Base-by-base conservation (phyloP, 2,113 vertebrate genomes). In the Xerus inauris region DNA sequence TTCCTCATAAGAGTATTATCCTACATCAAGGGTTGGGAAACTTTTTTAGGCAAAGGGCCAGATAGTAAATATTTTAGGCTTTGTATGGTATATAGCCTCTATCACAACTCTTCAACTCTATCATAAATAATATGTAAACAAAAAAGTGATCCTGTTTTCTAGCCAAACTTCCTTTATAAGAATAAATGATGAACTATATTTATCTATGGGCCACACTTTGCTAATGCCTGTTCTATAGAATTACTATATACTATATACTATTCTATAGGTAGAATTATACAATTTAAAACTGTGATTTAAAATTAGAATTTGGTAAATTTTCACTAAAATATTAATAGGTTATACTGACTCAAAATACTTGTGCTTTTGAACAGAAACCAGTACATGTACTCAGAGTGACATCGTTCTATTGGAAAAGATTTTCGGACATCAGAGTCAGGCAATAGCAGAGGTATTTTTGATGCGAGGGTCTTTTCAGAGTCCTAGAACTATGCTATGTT, bases 231-330 rank as follows among this genome's bases (percentile, higher is more conserved):
- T 49, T 86, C 67, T 91, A 8, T 1, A 62, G 19, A 49, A 24
- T 82, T 40, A 6, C 16, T 64, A 5, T 17, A 3, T 0, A n/a
- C n/a, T n/a, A n/a, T n/a, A n/a, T n/a, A n/a, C n/a, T n/a, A n/a
- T n/a, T n/a, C n/a, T n/a, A n/a, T n/a, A n/a, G n/a, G n/a, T n/a
- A n/a, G n/a, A n/a, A n/a, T n/a, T n/a, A n/a, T n/a, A n/a, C n/a
- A n/a, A n/a, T n/a, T n/a, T n/a, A n/a, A n/a, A n/a, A n/a, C n/a
- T 30, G 51, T 81, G 42, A 75, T 64, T 91, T 94, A 95, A 81
- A 89, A 79, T 92, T 79, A 59, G 30, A n/a, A 19, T 47, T 32
- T 57, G 22, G 30, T 64, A 76, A 82, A 7, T 82, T 95, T 91
- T 90, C 11, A 45, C 7, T 42, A 67, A 45, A 72, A 62, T 40